These are phyloP conservation scores for Pocillopora damicornis DNA, from an alignment of 64 coral and sea anemone species.

Conservation along the genomic window DNA sequence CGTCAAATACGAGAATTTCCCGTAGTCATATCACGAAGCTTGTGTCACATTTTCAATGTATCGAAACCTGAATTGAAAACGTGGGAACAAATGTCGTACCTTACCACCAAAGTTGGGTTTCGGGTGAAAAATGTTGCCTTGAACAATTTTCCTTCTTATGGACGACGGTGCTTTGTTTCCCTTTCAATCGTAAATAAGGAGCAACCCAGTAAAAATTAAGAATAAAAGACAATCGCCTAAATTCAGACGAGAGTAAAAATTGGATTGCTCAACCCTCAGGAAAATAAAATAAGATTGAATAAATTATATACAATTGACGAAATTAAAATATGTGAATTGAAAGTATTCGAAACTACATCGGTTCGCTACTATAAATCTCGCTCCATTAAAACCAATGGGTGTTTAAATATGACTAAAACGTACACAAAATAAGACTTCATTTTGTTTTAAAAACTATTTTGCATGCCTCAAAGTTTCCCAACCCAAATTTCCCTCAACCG, in stretches of 20 bases:
- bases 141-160: no score
- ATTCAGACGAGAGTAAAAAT: no score
- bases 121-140: no score
- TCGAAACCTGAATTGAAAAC: no score
- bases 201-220: no score
- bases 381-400: background rate
- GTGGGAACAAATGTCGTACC: no score
- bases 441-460: background rate
- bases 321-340: background rate
- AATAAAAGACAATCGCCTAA: no score
- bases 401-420: conserved; percentile 9
- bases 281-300: background rate
- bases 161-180: no score
- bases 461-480: background rate
- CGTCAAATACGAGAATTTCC: background rate
- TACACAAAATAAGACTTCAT: background rate
- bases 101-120: no score
- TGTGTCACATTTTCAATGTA: no score
- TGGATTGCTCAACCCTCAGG: background rate
- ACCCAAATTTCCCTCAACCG: background rate
- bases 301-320: conserved; percentile 30
- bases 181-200: no score
- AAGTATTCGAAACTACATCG: background rate
- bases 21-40: background rate
- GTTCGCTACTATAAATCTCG: background rate